These are phyloP conservation scores for Coranthus polyacanthus DNA, from an alignment of 2,797 vertebrate species.

Conservation along the genomic window DNA sequence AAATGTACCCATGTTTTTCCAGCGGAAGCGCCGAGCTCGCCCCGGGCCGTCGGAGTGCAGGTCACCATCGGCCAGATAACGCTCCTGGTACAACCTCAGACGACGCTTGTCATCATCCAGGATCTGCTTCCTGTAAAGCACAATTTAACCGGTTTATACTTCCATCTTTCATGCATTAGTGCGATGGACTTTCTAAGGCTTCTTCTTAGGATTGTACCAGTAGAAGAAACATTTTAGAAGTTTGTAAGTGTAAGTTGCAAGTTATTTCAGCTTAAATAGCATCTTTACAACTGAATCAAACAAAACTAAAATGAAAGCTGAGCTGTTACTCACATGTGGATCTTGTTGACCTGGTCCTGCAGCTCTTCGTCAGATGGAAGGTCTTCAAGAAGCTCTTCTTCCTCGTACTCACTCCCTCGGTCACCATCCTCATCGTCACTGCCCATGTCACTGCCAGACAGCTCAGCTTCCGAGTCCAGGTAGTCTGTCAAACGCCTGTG, in stretches of 20 bases:
- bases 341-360: conserved; percentile 94
- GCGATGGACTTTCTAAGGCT: no score
- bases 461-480: conserved; percentile 95
- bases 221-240: no score
- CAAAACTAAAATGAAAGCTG: no score
- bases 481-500: conserved; percentile 90
- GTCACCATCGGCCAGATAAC: conserved; percentile 94
- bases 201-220: no score
- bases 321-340: conserved; percentile 93
- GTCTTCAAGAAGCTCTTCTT: conserved; percentile 92
- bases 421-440: conserved; percentile 93
- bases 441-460: conserved; percentile 92
- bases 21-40: conserved; percentile 92
- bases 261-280: no score
- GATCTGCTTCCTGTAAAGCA: conserved; percentile 90
- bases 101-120: conserved; percentile 94
- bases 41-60: conserved; percentile 96
- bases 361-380: conserved; percentile 94
- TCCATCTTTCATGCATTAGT: no score
- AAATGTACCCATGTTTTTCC: conserved; percentile 90
- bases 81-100: conserved; percentile 95
- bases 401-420: conserved; percentile 92
- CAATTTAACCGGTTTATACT: background rate
- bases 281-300: no score
- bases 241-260: no score